These are phyloP conservation scores for Cetonia aurata DNA, from an alignment of 2,888 invertebrate genomes.

Conservation along the genomic window DNA sequence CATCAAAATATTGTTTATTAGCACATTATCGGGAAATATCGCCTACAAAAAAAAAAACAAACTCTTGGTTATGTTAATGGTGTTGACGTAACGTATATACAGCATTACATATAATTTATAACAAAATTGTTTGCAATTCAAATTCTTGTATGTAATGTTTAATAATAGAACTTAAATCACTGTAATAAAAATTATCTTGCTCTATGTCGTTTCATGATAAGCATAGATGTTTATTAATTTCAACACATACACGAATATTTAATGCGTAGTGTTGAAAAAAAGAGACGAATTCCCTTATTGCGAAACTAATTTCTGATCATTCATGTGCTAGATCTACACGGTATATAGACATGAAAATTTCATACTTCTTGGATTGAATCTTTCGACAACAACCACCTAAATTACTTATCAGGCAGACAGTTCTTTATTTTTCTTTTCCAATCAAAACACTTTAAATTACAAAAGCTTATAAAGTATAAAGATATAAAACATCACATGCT, in stretches of 20 bases:
- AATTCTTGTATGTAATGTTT: constrained; percentile 31
- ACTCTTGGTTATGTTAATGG: constrained; percentile 4
- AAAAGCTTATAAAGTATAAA: no score
- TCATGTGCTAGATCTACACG: no score
- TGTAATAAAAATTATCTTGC: constrained; percentile 35
- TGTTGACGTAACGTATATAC: constrained; percentile 7
- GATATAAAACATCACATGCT: no score
- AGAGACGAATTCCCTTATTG: background rate
- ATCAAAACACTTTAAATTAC: no score
- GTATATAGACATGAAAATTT: no score
- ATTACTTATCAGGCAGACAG: no score
- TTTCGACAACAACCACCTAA: no score
- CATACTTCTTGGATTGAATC: no score
- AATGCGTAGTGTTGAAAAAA: constrained; percentile 10
- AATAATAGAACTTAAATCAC: constrained; percentile 35
- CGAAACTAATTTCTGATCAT: background rate
- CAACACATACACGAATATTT: constrained; percentile 27
- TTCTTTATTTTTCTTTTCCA: no score
- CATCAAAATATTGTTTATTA: constrained; percentile 3
- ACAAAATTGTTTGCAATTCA: constrained; percentile 30
- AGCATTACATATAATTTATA: constrained; percentile 9
- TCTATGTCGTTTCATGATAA: constrained; percentile 34
- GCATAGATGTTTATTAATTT: constrained; percentile 29
- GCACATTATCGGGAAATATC: constrained; percentile 1
- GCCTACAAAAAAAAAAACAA: constrained; percentile 7